Percentiles rank a stretch among this genome's conserved stretches.
phyloP scores from a whole-genome alignment of 1,140 invertebrate genomes.

The Bathynomus jamesi region DNA sequence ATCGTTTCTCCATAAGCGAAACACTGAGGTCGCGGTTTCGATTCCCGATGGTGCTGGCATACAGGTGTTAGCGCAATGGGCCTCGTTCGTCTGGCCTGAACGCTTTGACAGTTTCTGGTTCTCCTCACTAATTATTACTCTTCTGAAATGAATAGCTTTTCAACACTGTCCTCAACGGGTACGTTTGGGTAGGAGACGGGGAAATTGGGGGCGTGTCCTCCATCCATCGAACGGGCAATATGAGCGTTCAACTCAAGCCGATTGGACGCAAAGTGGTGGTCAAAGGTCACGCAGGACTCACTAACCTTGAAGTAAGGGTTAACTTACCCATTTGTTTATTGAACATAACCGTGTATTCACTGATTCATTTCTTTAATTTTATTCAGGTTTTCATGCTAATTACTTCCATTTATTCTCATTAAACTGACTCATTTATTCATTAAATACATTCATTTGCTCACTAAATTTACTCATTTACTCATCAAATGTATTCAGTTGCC shows the following conservation, averaged over 20 bases:
- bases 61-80: too few relatives aligned
- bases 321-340: neutral
- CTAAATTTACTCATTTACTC: too few relatives aligned
- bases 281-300: constrained; percentile 7
- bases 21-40: too few relatives aligned
- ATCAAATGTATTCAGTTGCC: too few relatives aligned
- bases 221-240: constrained; percentile 9
- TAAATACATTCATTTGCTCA: too few relatives aligned
- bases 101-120: neutral
- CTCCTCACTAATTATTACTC: neutral
- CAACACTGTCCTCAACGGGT: neutral
- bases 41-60: too few relatives aligned
- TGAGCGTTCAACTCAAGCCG: neutral
- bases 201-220: neutral
- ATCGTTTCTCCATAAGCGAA: too few relatives aligned
- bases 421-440: too few relatives aligned
- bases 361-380: too few relatives aligned
- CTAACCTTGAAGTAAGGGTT: neutral
- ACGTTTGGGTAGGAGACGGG: constrained; percentile 9
- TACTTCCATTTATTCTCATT: neutral
- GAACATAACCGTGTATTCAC: too few relatives aligned
- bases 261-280: neutral
- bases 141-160: too few relatives aligned
- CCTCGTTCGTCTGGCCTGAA: neutral
- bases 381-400: neutral